Evolutionary conservation across 2,797 vertebrate genomes (phyloP).

Genomic region (Knipowitschia caucasica): DNA sequence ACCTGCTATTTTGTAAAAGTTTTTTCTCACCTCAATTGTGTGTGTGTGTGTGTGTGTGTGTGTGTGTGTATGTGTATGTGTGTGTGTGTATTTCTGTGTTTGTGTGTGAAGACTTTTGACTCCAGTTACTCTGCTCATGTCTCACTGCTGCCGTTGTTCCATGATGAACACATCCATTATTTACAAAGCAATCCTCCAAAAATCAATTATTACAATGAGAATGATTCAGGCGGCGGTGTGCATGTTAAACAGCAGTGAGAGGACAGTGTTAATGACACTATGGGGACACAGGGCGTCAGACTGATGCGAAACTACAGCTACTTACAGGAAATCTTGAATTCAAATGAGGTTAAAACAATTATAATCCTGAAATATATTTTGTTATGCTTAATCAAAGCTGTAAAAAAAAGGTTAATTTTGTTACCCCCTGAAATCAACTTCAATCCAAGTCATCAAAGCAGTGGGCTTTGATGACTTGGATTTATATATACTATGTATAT

Average conservation of each 20-base stretch:
- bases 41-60: not conserved
- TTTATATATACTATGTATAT: too few species aligned
- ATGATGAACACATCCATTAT: slow-evolving; percentile 7
- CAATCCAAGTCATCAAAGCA: too few species aligned
- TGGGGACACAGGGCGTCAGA: not conserved
- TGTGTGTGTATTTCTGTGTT: not conserved
- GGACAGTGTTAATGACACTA: not conserved
- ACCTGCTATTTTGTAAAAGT: too few species aligned
- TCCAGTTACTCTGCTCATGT: not conserved
- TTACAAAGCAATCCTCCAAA: slow-evolving; percentile 8
- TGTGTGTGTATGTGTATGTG: not conserved
- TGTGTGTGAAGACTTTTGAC: not conserved
- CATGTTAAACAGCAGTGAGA: not conserved
- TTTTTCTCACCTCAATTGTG: too few species aligned
- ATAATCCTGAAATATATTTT: too few species aligned
- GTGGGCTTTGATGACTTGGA: too few species aligned
- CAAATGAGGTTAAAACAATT: not conserved
- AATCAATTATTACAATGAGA: slow-evolving; percentile 10
- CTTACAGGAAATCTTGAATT: not conserved
- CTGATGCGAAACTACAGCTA: not conserved
- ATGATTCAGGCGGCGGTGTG: not conserved
- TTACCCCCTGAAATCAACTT: too few species aligned
- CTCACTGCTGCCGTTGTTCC: not conserved
- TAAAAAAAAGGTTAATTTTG: too few species aligned
- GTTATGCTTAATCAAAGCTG: too few species aligned